A percentile compares a stretch with the other conserved stretches of the same genome.
These are phyloP conservation scores for Drosophila varians DNA, from an alignment of 1,140 invertebrate species.

Conservation along the genomic window DNA sequence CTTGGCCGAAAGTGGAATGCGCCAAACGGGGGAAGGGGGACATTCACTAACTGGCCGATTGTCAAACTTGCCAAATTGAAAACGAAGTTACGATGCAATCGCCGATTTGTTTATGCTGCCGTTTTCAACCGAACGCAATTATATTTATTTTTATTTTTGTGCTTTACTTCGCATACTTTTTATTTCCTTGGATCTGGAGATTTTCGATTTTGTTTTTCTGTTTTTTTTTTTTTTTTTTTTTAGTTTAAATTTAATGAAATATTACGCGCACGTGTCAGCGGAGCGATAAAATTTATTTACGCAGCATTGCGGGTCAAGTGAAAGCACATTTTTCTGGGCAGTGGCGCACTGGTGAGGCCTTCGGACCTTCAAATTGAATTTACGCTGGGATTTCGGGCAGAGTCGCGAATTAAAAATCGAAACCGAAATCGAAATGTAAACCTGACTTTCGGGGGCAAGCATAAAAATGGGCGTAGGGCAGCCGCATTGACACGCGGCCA, in stretches of 20 bases:
- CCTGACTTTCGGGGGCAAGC: conserved; percentile 50
- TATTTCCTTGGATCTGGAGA: not conserved
- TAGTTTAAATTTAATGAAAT: conserved; percentile 69
- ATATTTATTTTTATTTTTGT: conserved; percentile 32
- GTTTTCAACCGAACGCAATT: conserved; percentile 51
- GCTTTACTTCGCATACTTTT: conserved; percentile 9
- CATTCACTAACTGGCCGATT: conserved; percentile 66
- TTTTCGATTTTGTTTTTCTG: no score
- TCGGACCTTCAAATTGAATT: conserved; percentile 78
- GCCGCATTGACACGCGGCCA: conserved; percentile 78
- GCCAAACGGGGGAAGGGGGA: conserved; percentile 4
- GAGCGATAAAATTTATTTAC: conserved; percentile 79
- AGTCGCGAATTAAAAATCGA: conserved; percentile 62
- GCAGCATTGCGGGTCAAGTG: conserved; percentile 81
- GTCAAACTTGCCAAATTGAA: conserved; percentile 79
- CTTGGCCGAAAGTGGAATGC: conserved; percentile 23
- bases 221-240: conserved; percentile 27
- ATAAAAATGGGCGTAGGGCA: conserved; percentile 83
- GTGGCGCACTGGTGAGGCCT: conserved; percentile 16
- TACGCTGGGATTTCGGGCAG: conserved; percentile 52
- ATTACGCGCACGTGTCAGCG: conserved; percentile 81
- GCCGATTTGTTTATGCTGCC: conserved; percentile 70
- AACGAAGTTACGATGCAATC: conserved; percentile 76
- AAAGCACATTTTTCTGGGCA: conserved; percentile 66
- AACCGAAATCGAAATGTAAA: conserved; percentile 78